phyloP scores from a whole-genome alignment of 2,888 invertebrate genomes.

The Sinhomidia bicolor region DNA sequence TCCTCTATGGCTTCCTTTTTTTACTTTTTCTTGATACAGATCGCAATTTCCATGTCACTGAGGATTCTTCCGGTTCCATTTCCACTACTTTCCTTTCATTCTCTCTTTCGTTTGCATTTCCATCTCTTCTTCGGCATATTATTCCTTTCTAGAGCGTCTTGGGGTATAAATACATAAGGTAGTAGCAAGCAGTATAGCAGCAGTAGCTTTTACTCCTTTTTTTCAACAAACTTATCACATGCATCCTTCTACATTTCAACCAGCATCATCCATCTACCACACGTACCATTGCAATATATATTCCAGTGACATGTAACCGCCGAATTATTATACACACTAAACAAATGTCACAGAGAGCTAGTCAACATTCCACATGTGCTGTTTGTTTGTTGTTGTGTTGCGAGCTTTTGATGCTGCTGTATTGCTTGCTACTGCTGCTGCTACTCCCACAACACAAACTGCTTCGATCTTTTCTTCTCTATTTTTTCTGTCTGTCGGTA shows the following conservation, averaged over 20 bases:
- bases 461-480: background rate
- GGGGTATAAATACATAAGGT: no score
- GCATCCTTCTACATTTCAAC: background rate
- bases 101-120: background rate
- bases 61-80: constrained; percentile 61
- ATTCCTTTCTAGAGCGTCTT: no score
- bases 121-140: background rate
- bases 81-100: constrained; percentile 13
- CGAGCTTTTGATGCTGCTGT: background rate
- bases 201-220: background rate
- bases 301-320: constrained; percentile 32
- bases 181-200: no score
- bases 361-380: constrained; percentile 52
- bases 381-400: constrained; percentile 13
- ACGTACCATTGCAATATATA: background rate
- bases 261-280: constrained; percentile 5
- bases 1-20: background rate
- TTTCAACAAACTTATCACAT: background rate
- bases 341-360: constrained; percentile 57
- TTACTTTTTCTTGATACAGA: constrained; percentile 46
- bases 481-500: constrained; percentile 24
- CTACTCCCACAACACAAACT: background rate
- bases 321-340: constrained; percentile 39
- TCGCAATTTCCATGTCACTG: constrained; percentile 65
- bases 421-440: background rate